Evolutionary conservation across 2,888 invertebrate genomes (phyloP).

Genomic region (Mesochorus sp.): DNA sequence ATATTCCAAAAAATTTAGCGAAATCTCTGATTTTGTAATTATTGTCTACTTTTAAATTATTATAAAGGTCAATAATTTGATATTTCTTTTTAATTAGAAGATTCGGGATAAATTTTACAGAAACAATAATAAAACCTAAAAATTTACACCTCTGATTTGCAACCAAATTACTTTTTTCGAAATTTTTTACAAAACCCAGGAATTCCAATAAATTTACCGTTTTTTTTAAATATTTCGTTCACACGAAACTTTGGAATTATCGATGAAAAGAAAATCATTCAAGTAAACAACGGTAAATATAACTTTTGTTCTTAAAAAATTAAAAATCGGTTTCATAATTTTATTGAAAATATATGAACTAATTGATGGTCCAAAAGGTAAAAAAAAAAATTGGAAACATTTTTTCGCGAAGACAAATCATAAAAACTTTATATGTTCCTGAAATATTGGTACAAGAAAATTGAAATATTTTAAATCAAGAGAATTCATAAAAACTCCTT

Average conservation of each 20-base stretch:
- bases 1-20: not conserved
- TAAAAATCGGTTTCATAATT: not conserved
- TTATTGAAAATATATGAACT: not conserved
- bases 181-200: slow-evolving; percentile 45
- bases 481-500: slow-evolving; percentile 10
- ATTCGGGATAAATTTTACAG: not conserved
- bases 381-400: not conserved
- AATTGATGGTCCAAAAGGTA: not conserved
- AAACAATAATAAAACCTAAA: slow-evolving; percentile 11
- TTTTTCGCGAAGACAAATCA: not conserved
- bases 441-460: not conserved
- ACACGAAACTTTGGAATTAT: not conserved
- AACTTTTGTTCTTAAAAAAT: not conserved
- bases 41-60: not conserved
- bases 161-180: not conserved
- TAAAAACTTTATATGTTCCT: not conserved
- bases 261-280: not conserved
- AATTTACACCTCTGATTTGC: not conserved
- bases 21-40: slow-evolving; percentile 7
- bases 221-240: not conserved
- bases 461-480: not conserved
- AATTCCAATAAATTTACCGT: not conserved
- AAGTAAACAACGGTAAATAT: not conserved
- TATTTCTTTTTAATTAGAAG: not conserved
- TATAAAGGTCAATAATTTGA: not conserved